Evolutionary conservation across 2,888 invertebrate species (phyloP).

Genomic region (Acronicta alni): DNA sequence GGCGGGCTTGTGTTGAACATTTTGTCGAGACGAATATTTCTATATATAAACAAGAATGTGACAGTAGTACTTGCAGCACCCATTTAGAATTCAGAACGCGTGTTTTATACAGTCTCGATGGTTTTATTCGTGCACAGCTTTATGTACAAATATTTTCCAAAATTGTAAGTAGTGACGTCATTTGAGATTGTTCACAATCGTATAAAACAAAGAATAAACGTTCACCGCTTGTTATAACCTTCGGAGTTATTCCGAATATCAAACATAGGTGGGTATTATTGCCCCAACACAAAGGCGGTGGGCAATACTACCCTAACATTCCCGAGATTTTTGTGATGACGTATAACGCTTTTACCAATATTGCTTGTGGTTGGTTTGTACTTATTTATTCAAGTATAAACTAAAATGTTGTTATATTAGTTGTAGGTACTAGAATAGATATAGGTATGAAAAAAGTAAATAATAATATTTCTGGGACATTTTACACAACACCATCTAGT

Average conservation of each 20-base stretch:
- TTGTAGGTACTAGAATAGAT: too few relatives aligned
- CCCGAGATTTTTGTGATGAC: constrained; percentile 29
- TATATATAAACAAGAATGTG: constrained; percentile 44
- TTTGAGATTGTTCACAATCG: constrained; percentile 1
- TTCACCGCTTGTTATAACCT: constrained; percentile 22
- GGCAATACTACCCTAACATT: constrained; percentile 34
- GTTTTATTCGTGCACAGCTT: not conserved
- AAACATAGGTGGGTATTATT: constrained; percentile 32
- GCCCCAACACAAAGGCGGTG: constrained; percentile 36
- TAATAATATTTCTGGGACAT: too few relatives aligned
- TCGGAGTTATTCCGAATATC: constrained; percentile 17
- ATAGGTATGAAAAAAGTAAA: too few relatives aligned
- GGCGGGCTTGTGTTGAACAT: constrained; percentile 31
- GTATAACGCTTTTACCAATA: constrained; percentile 45
- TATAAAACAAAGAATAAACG: constrained; percentile 31
- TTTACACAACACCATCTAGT: too few relatives aligned
- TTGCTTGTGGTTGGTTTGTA: constrained; percentile 34
- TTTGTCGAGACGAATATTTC: constrained; percentile 31
- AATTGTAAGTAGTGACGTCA: constrained; percentile 28
- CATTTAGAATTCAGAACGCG: constrained; percentile 38
- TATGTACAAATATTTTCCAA: not conserved
- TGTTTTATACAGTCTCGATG: constrained; percentile 16
- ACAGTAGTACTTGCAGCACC: constrained; percentile 30
- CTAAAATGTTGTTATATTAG: constrained; percentile 6
- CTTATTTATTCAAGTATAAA: constrained; percentile 20